Percentiles rank a stretch among this genome's conserved stretches.
Conservation (phyloP, 2,113 vertebrate genomes). For the Mesoclemmys tuberculata region DNA sequence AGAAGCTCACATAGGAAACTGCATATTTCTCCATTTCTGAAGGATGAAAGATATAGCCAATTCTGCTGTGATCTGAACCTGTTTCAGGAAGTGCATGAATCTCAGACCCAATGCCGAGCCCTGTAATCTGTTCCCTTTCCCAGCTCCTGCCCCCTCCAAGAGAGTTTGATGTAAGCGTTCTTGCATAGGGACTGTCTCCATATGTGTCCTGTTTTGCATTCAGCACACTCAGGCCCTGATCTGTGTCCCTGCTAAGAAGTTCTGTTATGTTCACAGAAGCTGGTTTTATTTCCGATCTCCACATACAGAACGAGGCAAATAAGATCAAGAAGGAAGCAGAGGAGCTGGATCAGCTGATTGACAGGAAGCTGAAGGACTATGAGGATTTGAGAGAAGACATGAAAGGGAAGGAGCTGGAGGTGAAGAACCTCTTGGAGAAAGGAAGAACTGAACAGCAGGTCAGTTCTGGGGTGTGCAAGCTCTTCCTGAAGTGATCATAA, state of each 20-base stretch:
- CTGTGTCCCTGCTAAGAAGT: neutral
- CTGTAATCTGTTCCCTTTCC: neutral
- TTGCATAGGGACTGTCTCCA: neutral
- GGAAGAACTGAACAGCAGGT: constrained; percentile 97
- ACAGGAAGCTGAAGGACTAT: constrained; percentile 92
- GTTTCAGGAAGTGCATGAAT: neutral
- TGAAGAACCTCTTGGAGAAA: constrained; percentile 93
- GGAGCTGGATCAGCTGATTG: constrained; percentile 90
- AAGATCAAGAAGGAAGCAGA: constrained; percentile 95
- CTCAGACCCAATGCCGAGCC: neutral
- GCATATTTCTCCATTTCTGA: neutral
- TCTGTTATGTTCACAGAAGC: neutral
- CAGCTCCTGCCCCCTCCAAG: neutral
- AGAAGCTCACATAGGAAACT: neutral
- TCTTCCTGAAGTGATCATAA: neutral
- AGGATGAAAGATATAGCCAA: neutral
- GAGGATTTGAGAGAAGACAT: constrained; percentile 93
- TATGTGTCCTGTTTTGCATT: neutral
- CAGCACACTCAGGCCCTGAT: neutral
- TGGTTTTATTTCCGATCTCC: neutral
- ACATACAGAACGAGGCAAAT: constrained; percentile 85
- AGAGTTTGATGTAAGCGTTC: neutral
- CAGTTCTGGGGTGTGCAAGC: constrained; percentile 27
- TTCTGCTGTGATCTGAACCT: neutral
- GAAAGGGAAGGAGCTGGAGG: constrained; percentile 90